These are phyloP conservation scores for Odontomachus brunneus DNA, from an alignment of 1,140 invertebrate genomes.

Conservation along the genomic window DNA sequence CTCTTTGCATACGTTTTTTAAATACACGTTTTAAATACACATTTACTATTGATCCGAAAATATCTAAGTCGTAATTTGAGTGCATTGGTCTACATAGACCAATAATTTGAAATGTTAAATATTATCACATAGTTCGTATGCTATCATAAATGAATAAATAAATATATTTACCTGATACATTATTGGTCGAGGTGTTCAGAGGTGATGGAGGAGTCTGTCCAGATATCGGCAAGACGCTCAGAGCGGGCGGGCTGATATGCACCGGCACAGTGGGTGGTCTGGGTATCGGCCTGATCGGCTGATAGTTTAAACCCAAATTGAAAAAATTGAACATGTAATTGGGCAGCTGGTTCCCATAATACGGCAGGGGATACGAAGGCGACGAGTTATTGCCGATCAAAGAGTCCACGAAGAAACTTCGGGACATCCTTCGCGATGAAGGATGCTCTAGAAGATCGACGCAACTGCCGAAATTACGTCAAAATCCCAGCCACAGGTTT, in stretches of 20 bases:
- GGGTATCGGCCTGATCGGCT: slow-evolving; percentile 80
- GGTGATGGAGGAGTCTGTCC: slow-evolving; percentile 82
- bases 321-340: slow-evolving; percentile 84
- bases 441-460: not conserved
- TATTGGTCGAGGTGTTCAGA: slow-evolving; percentile 74
- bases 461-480: slow-evolving; percentile 30
- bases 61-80: no score
- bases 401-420: slow-evolving; percentile 91
- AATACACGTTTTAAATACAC: no score
- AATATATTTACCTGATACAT: slow-evolving; percentile 75
- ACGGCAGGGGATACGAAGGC: slow-evolving; percentile 80
- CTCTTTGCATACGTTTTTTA: no score
- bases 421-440: slow-evolving; percentile 87
- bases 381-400: slow-evolving; percentile 88
- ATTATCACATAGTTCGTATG: no score
- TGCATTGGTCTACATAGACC: no score
- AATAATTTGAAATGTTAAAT: no score
- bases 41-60: no score
- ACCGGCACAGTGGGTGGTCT: slow-evolving; percentile 76
- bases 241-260: slow-evolving; percentile 73
- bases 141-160: not conserved
- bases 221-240: slow-evolving; percentile 69
- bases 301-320: slow-evolving; percentile 81
- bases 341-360: slow-evolving; percentile 80
- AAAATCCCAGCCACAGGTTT: slow-evolving; percentile 6